Evolutionary conservation across 2,888 invertebrate genomes (phyloP), one percentile per base, ranked within the genome.

Genomic region (Coecobrya sp.): DNA sequence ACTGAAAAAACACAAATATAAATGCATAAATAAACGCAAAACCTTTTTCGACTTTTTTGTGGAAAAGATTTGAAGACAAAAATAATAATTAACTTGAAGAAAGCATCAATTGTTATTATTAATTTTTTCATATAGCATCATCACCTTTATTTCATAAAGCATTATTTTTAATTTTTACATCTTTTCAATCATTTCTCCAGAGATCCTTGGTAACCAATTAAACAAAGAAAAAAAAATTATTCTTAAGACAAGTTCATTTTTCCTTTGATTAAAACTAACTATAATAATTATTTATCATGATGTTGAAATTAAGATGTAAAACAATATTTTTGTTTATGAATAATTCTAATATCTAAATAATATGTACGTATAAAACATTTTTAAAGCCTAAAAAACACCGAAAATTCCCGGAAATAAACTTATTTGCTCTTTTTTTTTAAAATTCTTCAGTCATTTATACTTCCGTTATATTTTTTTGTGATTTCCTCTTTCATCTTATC

Each of bases 191-290:
- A 62, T n/a, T n/a, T 45, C 82, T 91, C 68, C 36, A 86, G 86
- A 91, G 86, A 91, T 91, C 91, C 91, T 70, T 91, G 86, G 91
- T 91, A 87, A 91, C 91, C 91, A 91, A 91, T 91, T 91, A 49
- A 22, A 82, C 19, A 86, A 89, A 90, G 84, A 90, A 90, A 90
- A 90, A 90, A 86, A 91, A 55, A 52, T 55, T 59, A 36, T 68
- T 16, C 81, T 30, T 81, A 55, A 81, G 19, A 52, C 68, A 16
- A 65, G 85, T 65, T 25, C 30, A 42, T 68, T 49, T 68, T 49
- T 68, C 85, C 27, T 65, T 86, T 70, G n/a, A 25, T 25, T 79
- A 81, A n/a, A 10, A 84, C 36, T 82, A 62, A 62, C 22, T 42
- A 84, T 19, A 59, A 84, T 62, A 19, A 81, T 42, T 62, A 49